A percentile compares a stretch with the other conserved stretches of the same genome.
These are phyloP conservation scores for Zaprionus camerounensis DNA, from an alignment of 1,140 invertebrate species.

Conservation along the genomic window DNA sequence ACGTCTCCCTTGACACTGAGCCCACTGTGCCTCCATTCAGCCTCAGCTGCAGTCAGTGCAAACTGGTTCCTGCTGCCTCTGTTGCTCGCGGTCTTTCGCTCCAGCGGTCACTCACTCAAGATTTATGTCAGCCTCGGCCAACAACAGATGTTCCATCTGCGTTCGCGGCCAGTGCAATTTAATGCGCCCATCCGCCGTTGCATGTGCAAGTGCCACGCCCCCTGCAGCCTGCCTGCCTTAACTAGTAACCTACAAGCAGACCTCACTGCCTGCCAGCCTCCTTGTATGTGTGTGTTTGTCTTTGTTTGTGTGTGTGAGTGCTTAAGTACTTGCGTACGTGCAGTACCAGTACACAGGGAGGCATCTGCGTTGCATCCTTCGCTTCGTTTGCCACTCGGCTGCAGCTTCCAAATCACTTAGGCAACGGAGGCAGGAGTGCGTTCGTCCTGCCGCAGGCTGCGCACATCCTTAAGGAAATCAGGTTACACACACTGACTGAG, in stretches of 20 bases:
- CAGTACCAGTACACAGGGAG: slow-evolving; percentile 49
- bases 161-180: slow-evolving; percentile 54
- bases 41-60: slow-evolving; percentile 16
- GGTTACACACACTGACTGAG: slow-evolving; percentile 51
- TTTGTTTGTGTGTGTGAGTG: slow-evolving; percentile 49
- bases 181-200: slow-evolving; percentile 45
- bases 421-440: not conserved
- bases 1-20: not conserved
- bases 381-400: slow-evolving; percentile 33
- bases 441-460: slow-evolving; percentile 54
- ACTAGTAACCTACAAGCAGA: slow-evolving; percentile 76
- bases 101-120: slow-evolving; percentile 81
- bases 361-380: not conserved
- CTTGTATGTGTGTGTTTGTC: not conserved
- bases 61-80: slow-evolving; percentile 39
- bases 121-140: slow-evolving; percentile 73
- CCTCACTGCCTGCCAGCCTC: not conserved
- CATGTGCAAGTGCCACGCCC: slow-evolving; percentile 18
- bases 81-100: slow-evolving; percentile 76
- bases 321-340: slow-evolving; percentile 71
- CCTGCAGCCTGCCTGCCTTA: slow-evolving; percentile 30
- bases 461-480: slow-evolving; percentile 75
- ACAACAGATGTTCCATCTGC: slow-evolving; percentile 70
- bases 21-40: slow-evolving; percentile 5
- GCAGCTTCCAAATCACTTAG: slow-evolving; percentile 68